A percentile compares a stretch with the other conserved stretches of the same genome.
Evolutionary conservation across 1,140 invertebrate genomes (phyloP).

Genomic region (Drosophila santomea): DNA sequence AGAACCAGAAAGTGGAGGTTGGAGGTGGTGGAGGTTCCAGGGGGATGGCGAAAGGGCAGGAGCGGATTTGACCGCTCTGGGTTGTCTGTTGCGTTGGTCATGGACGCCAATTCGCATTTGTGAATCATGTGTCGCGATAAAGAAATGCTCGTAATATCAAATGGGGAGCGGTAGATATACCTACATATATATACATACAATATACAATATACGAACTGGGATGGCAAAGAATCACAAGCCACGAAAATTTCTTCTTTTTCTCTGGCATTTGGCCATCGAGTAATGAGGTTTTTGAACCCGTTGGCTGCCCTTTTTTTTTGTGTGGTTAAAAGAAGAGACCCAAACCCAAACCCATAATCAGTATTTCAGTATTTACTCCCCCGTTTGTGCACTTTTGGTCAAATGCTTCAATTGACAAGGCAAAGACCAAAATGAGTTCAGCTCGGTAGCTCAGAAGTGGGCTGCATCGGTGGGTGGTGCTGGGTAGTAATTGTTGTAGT

Average conservation of each 20-base stretch:
- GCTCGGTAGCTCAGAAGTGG: conserved; percentile 13
- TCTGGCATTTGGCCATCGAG: conserved; percentile 42
- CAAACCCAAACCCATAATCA: conserved; percentile 25
- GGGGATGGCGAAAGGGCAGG: conserved; percentile 1
- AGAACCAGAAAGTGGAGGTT: background rate
- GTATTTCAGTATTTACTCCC: conserved; percentile 7
- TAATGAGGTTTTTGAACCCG: conserved; percentile 74
- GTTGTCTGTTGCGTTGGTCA: conserved; percentile 73
- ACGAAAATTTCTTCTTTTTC: conserved; percentile 55
- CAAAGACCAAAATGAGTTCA: conserved; percentile 50
- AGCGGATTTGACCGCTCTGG: conserved; percentile 19
- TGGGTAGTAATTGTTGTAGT: conserved; percentile 20
- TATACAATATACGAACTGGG: background rate
- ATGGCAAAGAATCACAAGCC: conserved; percentile 58
- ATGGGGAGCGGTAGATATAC: background rate
- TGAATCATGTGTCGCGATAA: conserved; percentile 78
- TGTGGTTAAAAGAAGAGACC: background rate
- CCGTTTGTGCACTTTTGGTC: conserved; percentile 36
- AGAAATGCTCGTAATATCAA: conserved; percentile 55
- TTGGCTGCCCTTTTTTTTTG: conserved; percentile 26
- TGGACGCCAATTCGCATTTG: conserved; percentile 77
- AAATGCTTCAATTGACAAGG: conserved; percentile 55
- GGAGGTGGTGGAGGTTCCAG: no score
- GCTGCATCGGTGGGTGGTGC: conserved; percentile 37
- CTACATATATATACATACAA: background rate